A percentile compares a stretch with the other conserved stretches of the same genome.
phyloP scores from a whole-genome alignment of 2,113 vertebrate species.

The Plecotus auritus region DNA sequence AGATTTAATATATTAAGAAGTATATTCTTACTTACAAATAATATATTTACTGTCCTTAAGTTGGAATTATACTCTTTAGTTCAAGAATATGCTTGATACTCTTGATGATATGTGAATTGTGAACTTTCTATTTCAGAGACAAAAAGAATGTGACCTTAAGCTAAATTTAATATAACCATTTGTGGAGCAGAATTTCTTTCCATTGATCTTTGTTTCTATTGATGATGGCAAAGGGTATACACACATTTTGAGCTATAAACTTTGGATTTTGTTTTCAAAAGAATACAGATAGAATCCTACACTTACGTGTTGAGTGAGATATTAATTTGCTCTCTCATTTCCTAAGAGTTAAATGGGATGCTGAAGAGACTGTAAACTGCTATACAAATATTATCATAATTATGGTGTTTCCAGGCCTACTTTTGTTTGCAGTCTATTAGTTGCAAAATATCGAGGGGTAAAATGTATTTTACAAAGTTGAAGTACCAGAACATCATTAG shows the following conservation, averaged over 20 bases:
- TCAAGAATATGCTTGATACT: conserved; percentile 24
- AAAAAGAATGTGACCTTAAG: conserved; percentile 1
- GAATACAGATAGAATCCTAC: not conserved
- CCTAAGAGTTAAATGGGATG: not conserved
- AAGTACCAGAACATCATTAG: conserved; percentile 1
- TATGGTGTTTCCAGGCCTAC: not conserved
- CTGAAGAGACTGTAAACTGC: not conserved
- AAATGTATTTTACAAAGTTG: not conserved
- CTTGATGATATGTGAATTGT: not conserved
- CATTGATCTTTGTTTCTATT: not conserved
- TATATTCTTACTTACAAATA: not conserved
- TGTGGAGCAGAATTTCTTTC: conserved; percentile 21
- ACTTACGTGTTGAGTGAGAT: not conserved
- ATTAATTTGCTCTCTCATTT: not conserved
- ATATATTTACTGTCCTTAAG: not conserved
- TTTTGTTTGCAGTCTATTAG: not conserved
- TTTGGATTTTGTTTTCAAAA: conserved; percentile 25
- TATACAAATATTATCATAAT: not conserved
- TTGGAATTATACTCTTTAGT: not conserved
- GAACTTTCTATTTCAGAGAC: conserved; percentile 5
- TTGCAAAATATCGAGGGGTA: not conserved
- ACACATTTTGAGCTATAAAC: not conserved
- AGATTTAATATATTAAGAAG: not conserved
- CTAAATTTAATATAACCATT: not conserved
- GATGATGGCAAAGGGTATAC: not conserved